phyloP scores from a whole-genome alignment of 2,797 vertebrate species.

The Peromyscus nudipes region DNA sequence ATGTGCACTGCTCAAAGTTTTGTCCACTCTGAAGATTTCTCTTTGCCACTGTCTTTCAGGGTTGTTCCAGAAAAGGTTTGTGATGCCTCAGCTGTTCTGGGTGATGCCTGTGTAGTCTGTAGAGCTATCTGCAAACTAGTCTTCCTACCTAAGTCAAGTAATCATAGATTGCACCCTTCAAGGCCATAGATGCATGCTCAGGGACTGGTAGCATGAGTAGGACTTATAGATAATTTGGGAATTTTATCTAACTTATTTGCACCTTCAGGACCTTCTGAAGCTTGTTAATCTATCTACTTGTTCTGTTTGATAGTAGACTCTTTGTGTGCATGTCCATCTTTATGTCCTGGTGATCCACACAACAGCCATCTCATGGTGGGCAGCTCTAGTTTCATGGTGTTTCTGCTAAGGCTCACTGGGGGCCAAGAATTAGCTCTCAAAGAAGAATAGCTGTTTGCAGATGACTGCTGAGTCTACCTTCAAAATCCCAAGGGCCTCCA shows the following conservation, averaged over 20 bases:
- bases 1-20: not conserved
- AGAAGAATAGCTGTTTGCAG: not conserved
- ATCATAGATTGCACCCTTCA: not conserved
- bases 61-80: not conserved
- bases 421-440: not conserved
- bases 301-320: not conserved
- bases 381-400: not conserved
- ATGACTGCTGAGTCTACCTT: not conserved
- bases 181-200: not conserved
- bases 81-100: not conserved
- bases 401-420: not conserved
- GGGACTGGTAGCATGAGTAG: not conserved
- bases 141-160: not conserved
- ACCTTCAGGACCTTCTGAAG: not conserved
- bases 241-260: not conserved
- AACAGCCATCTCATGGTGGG: not conserved
- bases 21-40: not conserved
- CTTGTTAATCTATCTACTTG: not conserved
- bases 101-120: not conserved
- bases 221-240: not conserved
- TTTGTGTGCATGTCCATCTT: not conserved
- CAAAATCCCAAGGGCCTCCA: not conserved
- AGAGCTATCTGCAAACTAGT: not conserved
- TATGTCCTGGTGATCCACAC: not conserved
- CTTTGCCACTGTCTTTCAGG: not conserved